Conservation (phyloP, 2,888 invertebrate genomes). For the Polylopha cassiicola region DNA sequence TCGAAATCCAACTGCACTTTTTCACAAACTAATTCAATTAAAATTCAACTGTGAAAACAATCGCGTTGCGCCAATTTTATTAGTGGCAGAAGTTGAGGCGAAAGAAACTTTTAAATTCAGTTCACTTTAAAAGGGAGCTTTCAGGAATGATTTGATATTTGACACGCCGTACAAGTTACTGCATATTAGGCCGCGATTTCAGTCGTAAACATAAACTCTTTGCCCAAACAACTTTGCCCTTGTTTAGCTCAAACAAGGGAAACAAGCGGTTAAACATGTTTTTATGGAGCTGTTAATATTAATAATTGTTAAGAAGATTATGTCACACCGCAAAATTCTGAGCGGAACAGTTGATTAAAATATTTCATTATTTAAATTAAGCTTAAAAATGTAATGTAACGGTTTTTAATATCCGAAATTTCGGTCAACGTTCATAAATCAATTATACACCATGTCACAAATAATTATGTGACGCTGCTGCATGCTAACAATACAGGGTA, state of each 20-base stretch:
- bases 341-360: too few species aligned
- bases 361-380: too few species aligned
- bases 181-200: slow-evolving; percentile 10
- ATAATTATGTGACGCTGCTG: neutral
- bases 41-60: slow-evolving; percentile 11
- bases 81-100: slow-evolving; percentile 18
- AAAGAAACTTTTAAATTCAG: slow-evolving; percentile 18
- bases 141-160: slow-evolving; percentile 21
- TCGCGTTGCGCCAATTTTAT: slow-evolving; percentile 15
- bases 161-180: slow-evolving; percentile 19
- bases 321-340: too few species aligned
- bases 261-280: neutral
- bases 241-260: neutral
- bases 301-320: too few species aligned
- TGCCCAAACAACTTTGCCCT: slow-evolving; percentile 9
- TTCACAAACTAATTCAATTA: too few species aligned
- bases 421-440: neutral
- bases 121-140: slow-evolving; percentile 16
- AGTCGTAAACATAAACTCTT: slow-evolving; percentile 16
- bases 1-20: too few species aligned
- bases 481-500: neutral
- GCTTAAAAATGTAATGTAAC: too few species aligned
- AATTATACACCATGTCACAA: neutral
- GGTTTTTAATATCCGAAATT: too few species aligned
- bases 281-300: too few species aligned